Percentiles rank a stretch among this genome's conserved stretches.
Conservation (phyloP, 2,113 vertebrate species). For the Microtus oregoni region DNA sequence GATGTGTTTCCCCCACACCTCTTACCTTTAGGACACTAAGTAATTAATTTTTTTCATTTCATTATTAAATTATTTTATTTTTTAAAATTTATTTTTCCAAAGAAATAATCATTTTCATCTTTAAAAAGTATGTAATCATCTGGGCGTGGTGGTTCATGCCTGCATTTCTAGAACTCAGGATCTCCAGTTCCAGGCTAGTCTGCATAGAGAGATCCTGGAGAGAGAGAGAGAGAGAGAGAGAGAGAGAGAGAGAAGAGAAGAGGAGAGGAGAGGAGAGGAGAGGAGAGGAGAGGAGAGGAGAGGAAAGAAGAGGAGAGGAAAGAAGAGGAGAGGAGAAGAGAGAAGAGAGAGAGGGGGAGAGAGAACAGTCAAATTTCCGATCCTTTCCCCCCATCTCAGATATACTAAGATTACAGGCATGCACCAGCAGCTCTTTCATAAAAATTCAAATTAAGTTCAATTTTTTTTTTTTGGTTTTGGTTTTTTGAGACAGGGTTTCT, state of each 20-base stretch:
- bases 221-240: neutral
- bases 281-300: no score
- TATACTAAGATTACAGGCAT: neutral
- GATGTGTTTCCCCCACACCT: rapidly evolving
- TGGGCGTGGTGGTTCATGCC: neutral
- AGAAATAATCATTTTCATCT: neutral
- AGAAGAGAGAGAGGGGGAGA: neutral
- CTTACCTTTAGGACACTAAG: neutral
- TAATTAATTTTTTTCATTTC: neutral
- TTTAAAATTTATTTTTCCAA: neutral
- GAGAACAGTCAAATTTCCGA: neutral
- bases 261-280: no score
- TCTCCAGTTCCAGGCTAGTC: neutral
- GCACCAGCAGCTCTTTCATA: neutral
- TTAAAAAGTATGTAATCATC: neutral
- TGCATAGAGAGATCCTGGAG: neutral
- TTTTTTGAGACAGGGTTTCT: no score
- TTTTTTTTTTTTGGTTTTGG: neutral
- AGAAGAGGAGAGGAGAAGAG: no score
- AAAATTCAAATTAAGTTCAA: neutral
- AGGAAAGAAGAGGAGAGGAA: no score
- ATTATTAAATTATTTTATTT: neutral
- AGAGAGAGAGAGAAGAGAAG: neutral
- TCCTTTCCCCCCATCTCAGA: neutral
- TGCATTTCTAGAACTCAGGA: neutral